phyloP scores from a whole-genome alignment of 1,140 invertebrate species.

The Drosophila gunungcola region DNA sequence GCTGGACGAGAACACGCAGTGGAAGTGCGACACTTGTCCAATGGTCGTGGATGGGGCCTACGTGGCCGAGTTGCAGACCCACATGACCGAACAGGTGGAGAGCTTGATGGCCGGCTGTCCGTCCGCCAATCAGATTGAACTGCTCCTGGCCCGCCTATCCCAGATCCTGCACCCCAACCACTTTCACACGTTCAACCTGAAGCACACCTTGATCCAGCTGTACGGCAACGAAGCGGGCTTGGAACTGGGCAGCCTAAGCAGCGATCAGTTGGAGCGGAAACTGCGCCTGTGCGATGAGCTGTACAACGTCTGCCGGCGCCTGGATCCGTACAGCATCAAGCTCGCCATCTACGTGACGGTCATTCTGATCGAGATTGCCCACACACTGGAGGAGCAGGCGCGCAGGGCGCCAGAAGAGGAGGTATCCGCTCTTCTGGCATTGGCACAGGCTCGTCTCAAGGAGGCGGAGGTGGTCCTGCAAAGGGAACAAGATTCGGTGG shows the following conservation, averaged over 20 bases:
- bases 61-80: constrained; percentile 86
- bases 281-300: constrained; percentile 89
- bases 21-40: constrained; percentile 90
- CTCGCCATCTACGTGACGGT: constrained; percentile 90
- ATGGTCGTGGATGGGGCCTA: constrained; percentile 86
- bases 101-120: constrained; percentile 87
- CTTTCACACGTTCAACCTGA: constrained; percentile 91
- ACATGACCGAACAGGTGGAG: constrained; percentile 91
- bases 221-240: constrained; percentile 89
- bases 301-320: constrained; percentile 87
- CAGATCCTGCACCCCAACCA: constrained; percentile 92
- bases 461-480: constrained; percentile 58
- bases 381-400: constrained; percentile 86
- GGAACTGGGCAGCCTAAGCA: constrained; percentile 85
- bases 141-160: constrained; percentile 87
- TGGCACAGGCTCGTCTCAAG: constrained; percentile 57
- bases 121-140: constrained; percentile 87
- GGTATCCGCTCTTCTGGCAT: constrained; percentile 12
- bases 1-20: constrained; percentile 89
- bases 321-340: constrained; percentile 90
- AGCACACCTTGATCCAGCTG: constrained; percentile 92
- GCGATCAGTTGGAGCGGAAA: constrained; percentile 88
- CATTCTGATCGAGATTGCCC: constrained; percentile 88
- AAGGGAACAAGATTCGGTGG: constrained; percentile 74
- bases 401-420: constrained; percentile 83